Percentiles rank a stretch among this genome's conserved stretches.
These are phyloP conservation scores for Spermophilus dauricus DNA, from an alignment of 2,113 vertebrate genomes.

Conservation along the genomic window DNA sequence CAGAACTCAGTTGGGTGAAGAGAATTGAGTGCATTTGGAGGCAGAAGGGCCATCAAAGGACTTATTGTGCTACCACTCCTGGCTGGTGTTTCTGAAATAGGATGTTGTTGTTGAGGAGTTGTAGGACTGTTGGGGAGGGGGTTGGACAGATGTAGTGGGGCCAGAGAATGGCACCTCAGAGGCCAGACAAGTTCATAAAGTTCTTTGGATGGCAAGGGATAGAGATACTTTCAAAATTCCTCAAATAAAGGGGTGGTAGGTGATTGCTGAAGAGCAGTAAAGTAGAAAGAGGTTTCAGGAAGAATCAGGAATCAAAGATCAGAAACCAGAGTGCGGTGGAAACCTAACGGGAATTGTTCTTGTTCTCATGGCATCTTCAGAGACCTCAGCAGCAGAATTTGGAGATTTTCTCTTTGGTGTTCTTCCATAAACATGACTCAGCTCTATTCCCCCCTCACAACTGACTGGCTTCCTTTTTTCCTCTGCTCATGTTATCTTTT, in stretches of 20 bases:
- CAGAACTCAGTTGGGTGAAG: background rate
- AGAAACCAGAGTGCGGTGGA: background rate
- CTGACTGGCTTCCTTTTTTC: background rate
- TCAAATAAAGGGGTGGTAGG: background rate
- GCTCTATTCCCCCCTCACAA: background rate
- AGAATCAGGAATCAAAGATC: background rate
- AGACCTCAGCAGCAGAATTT: background rate
- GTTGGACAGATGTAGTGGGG: background rate
- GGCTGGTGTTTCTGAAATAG: background rate
- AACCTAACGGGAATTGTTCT: background rate
- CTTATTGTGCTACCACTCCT: background rate
- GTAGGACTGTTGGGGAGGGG: background rate
- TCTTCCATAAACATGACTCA: background rate
- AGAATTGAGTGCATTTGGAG: background rate
- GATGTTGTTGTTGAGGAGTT: background rate
- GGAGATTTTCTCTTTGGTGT: background rate
- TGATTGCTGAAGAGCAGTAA: slow-evolving; percentile 29
- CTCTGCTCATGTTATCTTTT: slow-evolving; percentile 31
- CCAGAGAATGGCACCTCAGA: background rate
- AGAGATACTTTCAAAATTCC: slow-evolving; percentile 23
- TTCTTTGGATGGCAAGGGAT: slow-evolving; percentile 28
- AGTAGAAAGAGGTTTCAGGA: background rate
- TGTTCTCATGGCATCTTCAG: background rate
- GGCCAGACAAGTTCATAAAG: slow-evolving; percentile 23
- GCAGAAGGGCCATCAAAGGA: background rate